A percentile compares a stretch with the other conserved stretches of the same genome.
Evolutionary conservation across 2,797 vertebrate species (phyloP).

Genomic region (Jordanella pulchra): DNA sequence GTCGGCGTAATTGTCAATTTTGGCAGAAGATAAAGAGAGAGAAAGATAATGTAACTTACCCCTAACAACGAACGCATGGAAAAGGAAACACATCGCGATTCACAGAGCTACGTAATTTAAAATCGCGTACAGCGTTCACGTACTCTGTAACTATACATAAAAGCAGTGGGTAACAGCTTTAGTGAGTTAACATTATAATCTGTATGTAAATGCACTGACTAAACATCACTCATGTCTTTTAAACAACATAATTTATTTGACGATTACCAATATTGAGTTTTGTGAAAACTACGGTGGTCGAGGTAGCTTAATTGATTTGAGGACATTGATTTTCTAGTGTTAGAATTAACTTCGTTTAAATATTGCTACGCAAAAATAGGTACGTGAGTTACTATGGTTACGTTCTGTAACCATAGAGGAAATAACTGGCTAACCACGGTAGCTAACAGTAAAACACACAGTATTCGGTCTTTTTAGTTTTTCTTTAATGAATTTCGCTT

Average conservation of each 20-base stretch:
- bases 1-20: background rate
- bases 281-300: too few species aligned
- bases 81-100: constrained; percentile 9
- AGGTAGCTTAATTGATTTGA: too few species aligned
- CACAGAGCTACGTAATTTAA: constrained; percentile 30
- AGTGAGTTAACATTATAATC: background rate
- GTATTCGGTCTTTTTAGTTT: background rate
- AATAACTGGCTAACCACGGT: background rate
- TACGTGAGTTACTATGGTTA: background rate
- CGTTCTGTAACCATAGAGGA: constrained; percentile 12
- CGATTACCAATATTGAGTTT: background rate
- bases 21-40: background rate
- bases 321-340: too few species aligned
- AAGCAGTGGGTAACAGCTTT: background rate
- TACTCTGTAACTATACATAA: constrained; percentile 5
- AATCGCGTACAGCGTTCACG: background rate
- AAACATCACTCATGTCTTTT: background rate
- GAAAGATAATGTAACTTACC: background rate
- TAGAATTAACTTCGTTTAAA: too few species aligned
- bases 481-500: background rate
- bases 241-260: too few species aligned
- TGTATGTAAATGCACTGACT: too few species aligned
- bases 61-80: constrained; percentile 12
- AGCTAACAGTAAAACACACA: background rate
- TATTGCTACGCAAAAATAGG: constrained; percentile 13